phyloP scores from a whole-genome alignment of 1,140 invertebrate species.

The Aleiodes sp. region DNA sequence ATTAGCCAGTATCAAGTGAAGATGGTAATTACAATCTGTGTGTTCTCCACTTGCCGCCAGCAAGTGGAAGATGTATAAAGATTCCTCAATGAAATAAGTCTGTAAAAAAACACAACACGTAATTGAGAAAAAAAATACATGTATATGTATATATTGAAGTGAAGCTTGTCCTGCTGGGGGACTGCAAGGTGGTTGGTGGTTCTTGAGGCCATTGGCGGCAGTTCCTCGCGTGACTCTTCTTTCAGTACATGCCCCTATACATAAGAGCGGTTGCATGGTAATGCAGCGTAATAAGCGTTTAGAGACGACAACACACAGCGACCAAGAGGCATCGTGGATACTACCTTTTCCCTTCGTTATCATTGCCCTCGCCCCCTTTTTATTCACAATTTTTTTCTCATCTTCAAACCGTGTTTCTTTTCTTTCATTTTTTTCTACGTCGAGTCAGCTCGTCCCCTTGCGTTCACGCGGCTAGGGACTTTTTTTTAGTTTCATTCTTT shows the following conservation, averaged over 20 bases:
- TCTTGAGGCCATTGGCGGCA: not conserved
- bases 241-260: constrained; percentile 45
- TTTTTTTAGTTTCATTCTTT: constrained; percentile 1
- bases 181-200: constrained; percentile 30
- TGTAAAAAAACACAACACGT: no score
- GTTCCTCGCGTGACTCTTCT: constrained; percentile 55
- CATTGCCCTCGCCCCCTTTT: not conserved
- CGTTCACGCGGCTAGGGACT: no score
- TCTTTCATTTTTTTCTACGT: constrained; percentile 37
- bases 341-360: constrained; percentile 3
- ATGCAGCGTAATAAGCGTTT: constrained; percentile 62
- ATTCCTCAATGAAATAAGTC: no score
- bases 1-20: no score
- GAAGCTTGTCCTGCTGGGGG: constrained; percentile 47
- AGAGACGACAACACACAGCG: no score
- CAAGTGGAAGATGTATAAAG: not conserved
- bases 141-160: not conserved
- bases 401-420: constrained; percentile 6
- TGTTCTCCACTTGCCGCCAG: not conserved
- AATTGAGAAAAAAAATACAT: not conserved
- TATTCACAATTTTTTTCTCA: not conserved
- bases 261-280: constrained; percentile 48
- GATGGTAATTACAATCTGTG: constrained; percentile 16
- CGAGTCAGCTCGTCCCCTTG: no score
- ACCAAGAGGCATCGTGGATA: constrained; percentile 42